Evolutionary conservation across 2,113 vertebrate species (phyloP), one percentile per base, ranked within the genome.

Genomic region (Natator depressus): DNA sequence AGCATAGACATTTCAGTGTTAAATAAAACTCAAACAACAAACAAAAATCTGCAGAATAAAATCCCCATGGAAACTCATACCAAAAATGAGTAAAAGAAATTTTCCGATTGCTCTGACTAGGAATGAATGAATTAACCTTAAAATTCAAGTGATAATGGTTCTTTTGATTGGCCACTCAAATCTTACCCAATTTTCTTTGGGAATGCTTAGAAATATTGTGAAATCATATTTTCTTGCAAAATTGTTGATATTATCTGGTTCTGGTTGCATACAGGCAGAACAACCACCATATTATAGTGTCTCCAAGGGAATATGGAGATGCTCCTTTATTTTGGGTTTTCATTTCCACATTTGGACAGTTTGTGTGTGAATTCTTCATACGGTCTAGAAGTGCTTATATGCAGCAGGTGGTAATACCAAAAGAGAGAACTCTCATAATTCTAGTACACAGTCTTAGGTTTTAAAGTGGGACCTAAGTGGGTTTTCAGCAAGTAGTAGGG

Each of bases 321-420:
- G 90, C 12, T 0, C 17, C 27, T 51, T 78, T 86, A 82, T 80
- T 86, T 85, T 93, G 89, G 49, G 10, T 91, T 96, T 90, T 80
- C 94, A 91, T 96, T 96, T 96, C 95, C 84, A 93, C 87, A 94
- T 97, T 90, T 95, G 90, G 90, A 93, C 88, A 96, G 94, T 93
- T 83, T 89, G 82, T 89, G 86, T 1, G 9, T 95, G 94, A 96
- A 93, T 94, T 93, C 90, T 91, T 96, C 94, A 90, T 93, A 86
- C 72, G 91, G 78, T 93, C 89, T 89, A 57, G 49, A n/a, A 54
- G 47, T 42, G 29, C 50, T 78, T 93, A 93, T 80, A 93, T 89
- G 94, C 93, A 97, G 95, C 93, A 96, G 93, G 95, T 95, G 95
- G 91, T 53, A 96, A 84, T 14, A 92, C 75, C 85, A 96, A 91